These are phyloP conservation scores for Artemia franciscana DNA, from an alignment of 1,140 invertebrate genomes.

Conservation along the genomic window DNA sequence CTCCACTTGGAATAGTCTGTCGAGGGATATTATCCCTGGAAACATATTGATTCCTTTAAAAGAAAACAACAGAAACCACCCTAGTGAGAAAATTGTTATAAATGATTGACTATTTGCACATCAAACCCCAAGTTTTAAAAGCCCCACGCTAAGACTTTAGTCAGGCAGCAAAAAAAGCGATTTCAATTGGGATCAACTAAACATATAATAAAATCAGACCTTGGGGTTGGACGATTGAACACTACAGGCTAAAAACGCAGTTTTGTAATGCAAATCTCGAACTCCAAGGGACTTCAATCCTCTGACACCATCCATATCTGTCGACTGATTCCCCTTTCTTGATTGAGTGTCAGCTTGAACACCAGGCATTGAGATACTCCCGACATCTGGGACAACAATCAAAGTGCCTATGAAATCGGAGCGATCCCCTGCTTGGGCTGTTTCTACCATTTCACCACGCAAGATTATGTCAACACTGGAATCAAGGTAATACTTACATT, in stretches of 20 bases:
- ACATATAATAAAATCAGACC: conserved; percentile 22
- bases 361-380: conserved; percentile 57
- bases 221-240: conserved; percentile 60
- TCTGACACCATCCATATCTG: conserved; percentile 58
- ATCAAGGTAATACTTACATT: not conserved
- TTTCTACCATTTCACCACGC: conserved; percentile 88
- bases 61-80: too few relatives aligned
- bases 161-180: too few relatives aligned
- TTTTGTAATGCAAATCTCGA: conserved; percentile 77
- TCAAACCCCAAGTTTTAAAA: too few relatives aligned
- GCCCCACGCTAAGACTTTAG: too few relatives aligned
- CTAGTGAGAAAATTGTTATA: too few relatives aligned
- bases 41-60: too few relatives aligned
- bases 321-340: conserved; percentile 40
- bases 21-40: too few relatives aligned
- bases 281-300: conserved; percentile 86
- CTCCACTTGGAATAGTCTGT: too few relatives aligned
- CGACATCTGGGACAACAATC: conserved; percentile 92
- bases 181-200: too few relatives aligned
- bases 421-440: conserved; percentile 67
- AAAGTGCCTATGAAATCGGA: conserved; percentile 93
- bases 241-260: conserved; percentile 84
- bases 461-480: conserved; percentile 77
- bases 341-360: conserved; percentile 56
- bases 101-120: too few relatives aligned